A percentile compares a stretch with the other conserved stretches of the same genome.
phyloP scores from a whole-genome alignment of 35 echinoderm and acorn worm genomes.

The Stichopus chloronotus region DNA sequence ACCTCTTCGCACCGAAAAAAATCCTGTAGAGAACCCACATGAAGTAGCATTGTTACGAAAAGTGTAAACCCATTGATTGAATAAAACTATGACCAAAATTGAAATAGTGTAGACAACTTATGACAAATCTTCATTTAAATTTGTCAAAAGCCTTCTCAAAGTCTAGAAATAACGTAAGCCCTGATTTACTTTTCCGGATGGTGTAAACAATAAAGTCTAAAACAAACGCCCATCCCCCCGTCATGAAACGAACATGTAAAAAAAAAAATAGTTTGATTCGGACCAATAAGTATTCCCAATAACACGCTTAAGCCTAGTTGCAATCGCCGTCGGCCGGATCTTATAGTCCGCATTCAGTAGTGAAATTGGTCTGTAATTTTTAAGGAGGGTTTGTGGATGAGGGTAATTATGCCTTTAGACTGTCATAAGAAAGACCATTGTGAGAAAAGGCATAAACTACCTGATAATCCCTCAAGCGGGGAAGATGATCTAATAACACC shows the following conservation, averaged over 20 bases:
- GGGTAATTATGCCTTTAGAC: not conserved
- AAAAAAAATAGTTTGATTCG: not conserved
- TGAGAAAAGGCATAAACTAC: not conserved
- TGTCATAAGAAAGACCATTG: not conserved
- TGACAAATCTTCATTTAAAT: too few species aligned
- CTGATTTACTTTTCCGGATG: too few species aligned
- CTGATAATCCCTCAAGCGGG: too few species aligned
- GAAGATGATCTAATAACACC: too few species aligned
- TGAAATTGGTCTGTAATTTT: not conserved
- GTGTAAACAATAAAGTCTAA: not conserved
- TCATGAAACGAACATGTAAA: not conserved
- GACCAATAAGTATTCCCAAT: not conserved
- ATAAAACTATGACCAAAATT: too few species aligned
- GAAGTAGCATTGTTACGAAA: too few species aligned
- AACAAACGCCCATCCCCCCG: not conserved
- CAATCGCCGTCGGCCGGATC: not conserved
- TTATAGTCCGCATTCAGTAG: not conserved
- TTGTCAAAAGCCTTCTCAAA: too few species aligned
- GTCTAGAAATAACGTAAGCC: too few species aligned
- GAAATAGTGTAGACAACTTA: too few species aligned
- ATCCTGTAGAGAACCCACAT: too few species aligned
- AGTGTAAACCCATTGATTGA: too few species aligned
- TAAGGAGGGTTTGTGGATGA: not conserved
- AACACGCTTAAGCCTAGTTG: not conserved
- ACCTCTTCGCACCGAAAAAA: too few species aligned